Conservation (phyloP, 92 coral and sea anemone species). For the Scolanthus callimorphus region DNA sequence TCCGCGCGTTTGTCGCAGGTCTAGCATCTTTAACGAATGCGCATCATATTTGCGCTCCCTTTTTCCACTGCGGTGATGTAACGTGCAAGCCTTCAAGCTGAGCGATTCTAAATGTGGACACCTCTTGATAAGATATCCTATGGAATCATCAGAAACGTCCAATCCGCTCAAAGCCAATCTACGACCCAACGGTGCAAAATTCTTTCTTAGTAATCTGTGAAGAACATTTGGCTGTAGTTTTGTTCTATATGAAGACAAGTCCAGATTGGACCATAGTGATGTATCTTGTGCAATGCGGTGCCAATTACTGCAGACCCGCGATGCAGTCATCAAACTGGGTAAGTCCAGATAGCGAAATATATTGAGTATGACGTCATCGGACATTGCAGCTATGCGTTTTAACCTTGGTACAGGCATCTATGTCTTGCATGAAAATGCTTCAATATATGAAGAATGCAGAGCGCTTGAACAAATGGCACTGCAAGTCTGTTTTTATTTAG, state of each 20-base stretch:
- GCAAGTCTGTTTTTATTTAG: no score
- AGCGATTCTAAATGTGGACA: conserved; percentile 43
- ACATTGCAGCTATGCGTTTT: conserved; percentile 3
- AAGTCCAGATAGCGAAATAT: conserved; percentile 45
- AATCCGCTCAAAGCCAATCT: conserved; percentile 37
- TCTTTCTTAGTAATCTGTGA: conserved; percentile 20
- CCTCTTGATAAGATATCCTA: conserved; percentile 21
- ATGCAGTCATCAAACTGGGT: conserved; percentile 26
- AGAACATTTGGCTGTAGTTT: conserved; percentile 16
- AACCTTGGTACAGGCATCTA: no score
- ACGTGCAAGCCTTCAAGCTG: conserved; percentile 45
- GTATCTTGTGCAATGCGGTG: conserved; percentile 57
- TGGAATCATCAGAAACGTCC: conserved; percentile 27
- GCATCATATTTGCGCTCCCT: conserved; percentile 26
- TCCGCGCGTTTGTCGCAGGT: conserved; percentile 56
- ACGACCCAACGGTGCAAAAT: conserved; percentile 58
- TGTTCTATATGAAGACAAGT: conserved; percentile 35
- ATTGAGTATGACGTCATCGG: conserved; percentile 60
- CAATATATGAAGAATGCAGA: no score
- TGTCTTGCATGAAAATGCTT: no score
- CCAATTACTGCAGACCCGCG: conserved; percentile 62
- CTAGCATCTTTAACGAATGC: conserved; percentile 30
- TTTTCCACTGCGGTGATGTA: conserved; percentile 26
- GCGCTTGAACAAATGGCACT: no score
- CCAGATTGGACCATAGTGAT: conserved; percentile 59